phyloP scores from a whole-genome alignment of 2,113 vertebrate species.

The Casuarius casuarius region DNA sequence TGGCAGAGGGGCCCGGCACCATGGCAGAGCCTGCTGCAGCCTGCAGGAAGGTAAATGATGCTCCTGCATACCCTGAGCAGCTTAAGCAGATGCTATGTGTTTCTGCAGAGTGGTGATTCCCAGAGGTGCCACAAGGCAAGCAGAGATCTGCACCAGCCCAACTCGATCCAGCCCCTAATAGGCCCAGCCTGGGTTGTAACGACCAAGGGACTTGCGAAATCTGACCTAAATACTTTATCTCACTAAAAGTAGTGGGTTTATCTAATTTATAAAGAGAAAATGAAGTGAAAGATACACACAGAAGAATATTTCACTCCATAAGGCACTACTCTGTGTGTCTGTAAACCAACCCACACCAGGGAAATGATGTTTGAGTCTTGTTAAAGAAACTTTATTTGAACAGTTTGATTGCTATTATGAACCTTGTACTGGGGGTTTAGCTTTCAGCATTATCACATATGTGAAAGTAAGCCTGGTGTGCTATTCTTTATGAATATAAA shows the following conservation, averaged over 20 bases:
- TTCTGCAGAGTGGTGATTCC: neutral
- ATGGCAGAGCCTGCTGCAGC: neutral
- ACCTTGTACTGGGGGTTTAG: neutral
- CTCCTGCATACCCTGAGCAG: neutral
- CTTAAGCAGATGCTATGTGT: neutral
- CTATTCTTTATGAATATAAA: neutral
- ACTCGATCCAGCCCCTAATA: neutral
- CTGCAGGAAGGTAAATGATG: neutral
- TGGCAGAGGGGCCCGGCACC: neutral
- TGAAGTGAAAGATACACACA: neutral
- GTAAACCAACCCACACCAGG: neutral
- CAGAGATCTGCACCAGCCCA: neutral
- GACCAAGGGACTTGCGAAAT: neutral
- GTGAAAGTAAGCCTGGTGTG: neutral
- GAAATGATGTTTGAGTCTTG: neutral
- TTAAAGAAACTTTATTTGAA: conserved; percentile 9
- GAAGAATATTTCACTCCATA: neutral
- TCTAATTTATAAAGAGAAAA: neutral
- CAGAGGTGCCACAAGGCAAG: neutral
- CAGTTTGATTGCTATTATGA: conserved; percentile 16
- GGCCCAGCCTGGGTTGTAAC: neutral
- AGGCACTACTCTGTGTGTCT: neutral
- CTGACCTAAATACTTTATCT: neutral
- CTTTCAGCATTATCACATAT: neutral
- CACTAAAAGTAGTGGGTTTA: neutral